A percentile compares a stretch with the other conserved stretches of the same genome.
Evolutionary conservation across 92 coral and sea anemone genomes (phyloP).

Genomic region (Heteractis magnifica): DNA sequence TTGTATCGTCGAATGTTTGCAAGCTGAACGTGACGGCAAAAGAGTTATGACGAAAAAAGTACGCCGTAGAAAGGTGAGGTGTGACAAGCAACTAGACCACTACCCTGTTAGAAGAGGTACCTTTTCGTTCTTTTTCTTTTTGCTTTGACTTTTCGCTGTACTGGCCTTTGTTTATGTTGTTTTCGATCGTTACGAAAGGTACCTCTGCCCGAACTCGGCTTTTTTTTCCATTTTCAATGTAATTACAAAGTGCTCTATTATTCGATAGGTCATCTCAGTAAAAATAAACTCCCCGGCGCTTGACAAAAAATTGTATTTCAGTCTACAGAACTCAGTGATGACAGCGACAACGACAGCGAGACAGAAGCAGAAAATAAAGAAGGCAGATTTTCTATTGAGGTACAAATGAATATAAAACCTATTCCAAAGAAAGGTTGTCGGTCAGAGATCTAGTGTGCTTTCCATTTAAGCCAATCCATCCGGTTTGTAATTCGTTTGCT

Average conservation of each 20-base stretch:
- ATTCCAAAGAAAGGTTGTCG: not conserved
- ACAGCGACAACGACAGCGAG: constrained; percentile 11
- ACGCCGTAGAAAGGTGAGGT: constrained; percentile 13
- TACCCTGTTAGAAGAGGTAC: not conserved
- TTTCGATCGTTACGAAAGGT: too few species aligned
- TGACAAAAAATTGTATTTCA: not conserved
- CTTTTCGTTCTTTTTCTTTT: not conserved
- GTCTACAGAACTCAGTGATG: constrained; percentile 18
- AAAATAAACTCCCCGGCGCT: too few species aligned
- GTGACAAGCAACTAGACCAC: not conserved
- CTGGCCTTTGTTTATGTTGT: too few species aligned
- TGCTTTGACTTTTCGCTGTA: too few species aligned
- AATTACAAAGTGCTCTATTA: too few species aligned
- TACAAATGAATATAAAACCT: not conserved
- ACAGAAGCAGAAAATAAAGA: constrained; percentile 4
- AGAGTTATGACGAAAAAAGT: not conserved
- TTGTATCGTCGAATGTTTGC: constrained; percentile 1
- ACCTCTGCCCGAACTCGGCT: too few species aligned
- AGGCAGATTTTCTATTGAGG: not conserved
- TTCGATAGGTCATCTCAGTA: too few species aligned
- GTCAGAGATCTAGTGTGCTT: too few species aligned
- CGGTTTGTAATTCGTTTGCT: too few species aligned
- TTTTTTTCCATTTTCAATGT: not conserved
- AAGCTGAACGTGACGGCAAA: constrained; percentile 10
- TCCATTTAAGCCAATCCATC: too few species aligned